These are phyloP conservation scores for Lagopus muta DNA, from an alignment of 2,113 vertebrate species.

Conservation along the genomic window DNA sequence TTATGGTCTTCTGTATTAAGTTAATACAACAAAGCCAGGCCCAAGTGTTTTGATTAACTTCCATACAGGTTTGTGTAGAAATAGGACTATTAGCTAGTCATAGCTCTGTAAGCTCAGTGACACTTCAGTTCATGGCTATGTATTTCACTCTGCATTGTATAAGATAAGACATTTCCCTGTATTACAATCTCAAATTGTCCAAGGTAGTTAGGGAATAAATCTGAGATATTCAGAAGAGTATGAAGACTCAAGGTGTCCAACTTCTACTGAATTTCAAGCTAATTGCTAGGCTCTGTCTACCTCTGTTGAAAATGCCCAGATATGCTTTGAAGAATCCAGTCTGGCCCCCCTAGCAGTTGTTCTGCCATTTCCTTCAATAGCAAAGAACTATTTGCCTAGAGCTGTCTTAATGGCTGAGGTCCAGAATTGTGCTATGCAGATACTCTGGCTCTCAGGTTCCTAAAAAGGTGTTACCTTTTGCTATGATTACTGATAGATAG, in stretches of 20 bases:
- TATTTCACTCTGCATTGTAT: background rate
- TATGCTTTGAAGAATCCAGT: background rate
- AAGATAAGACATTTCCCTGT: background rate
- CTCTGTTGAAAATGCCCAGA: background rate
- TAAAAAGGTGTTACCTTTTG: background rate
- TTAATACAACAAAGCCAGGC: background rate
- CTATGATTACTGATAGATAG: background rate
- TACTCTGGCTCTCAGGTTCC: background rate
- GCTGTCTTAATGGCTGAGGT: background rate
- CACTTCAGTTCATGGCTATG: background rate
- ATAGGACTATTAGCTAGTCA: background rate
- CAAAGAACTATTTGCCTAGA: background rate
- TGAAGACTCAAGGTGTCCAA: background rate
- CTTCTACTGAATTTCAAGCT: background rate
- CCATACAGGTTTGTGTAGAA: background rate
- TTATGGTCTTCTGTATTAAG: background rate
- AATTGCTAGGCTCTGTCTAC: background rate
- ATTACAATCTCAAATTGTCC: background rate
- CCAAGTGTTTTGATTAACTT: background rate
- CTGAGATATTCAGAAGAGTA: background rate
- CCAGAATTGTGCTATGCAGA: background rate
- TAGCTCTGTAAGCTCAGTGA: background rate
- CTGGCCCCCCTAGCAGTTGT: background rate
- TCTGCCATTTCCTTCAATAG: background rate
- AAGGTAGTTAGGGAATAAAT: background rate